Percentiles rank a stretch among this genome's conserved stretches.
These are phyloP conservation scores for Encarsia formosa DNA, from an alignment of 2,888 invertebrate genomes.

Conservation along the genomic window DNA sequence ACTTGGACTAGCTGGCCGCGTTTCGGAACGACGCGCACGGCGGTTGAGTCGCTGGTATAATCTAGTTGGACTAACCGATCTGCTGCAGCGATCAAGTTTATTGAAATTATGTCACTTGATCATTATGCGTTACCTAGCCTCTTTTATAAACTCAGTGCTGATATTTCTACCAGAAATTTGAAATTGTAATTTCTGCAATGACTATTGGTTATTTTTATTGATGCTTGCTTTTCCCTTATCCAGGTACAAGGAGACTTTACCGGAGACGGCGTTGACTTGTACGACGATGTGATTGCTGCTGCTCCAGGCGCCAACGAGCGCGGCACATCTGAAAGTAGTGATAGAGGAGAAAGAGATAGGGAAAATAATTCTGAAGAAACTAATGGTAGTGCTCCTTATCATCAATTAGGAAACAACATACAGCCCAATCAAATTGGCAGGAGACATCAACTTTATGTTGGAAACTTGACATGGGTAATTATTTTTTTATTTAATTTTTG, in stretches of 20 bases:
- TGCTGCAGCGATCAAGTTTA: no score
- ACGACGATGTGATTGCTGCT: slow-evolving; percentile 91
- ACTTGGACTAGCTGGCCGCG: no score
- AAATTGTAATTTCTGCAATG: neutral
- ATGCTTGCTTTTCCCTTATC: no score
- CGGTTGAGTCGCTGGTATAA: no score
- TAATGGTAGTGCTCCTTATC: slow-evolving; percentile 67
- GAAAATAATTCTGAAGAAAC: slow-evolving; percentile 66
- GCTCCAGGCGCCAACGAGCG: slow-evolving; percentile 56
- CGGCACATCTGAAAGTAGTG: slow-evolving; percentile 42
- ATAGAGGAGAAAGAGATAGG: slow-evolving; percentile 39
- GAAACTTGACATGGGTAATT: slow-evolving; percentile 96
- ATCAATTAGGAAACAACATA: slow-evolving; percentile 65
- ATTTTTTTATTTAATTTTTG: slow-evolving; percentile 13
- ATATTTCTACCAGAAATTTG: neutral
- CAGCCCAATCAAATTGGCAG: slow-evolving; percentile 69
- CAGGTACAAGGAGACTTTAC: slow-evolving; percentile 70
- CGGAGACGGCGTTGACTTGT: slow-evolving; percentile 86
- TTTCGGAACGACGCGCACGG: no score
- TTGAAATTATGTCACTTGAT: no score
- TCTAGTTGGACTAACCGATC: no score
- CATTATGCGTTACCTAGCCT: no score
- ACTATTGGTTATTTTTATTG: no score
- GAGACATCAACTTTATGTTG: slow-evolving; percentile 90
- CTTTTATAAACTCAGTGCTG: neutral